Conservation (phyloP, 1,140 invertebrate genomes). For the Heliothis virescens region DNA sequence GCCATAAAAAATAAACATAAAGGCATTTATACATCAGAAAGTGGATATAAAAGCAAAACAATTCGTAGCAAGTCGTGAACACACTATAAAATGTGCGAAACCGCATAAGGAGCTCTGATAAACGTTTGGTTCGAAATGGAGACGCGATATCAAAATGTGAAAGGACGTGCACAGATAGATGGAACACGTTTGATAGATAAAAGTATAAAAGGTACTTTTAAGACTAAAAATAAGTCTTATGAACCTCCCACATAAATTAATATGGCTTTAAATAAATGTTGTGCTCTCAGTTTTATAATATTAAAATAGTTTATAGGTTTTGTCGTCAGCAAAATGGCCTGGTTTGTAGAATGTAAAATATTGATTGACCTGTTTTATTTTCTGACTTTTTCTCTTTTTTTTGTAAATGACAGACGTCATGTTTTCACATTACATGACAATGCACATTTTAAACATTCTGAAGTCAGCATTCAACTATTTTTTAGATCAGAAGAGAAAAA, state of each 20-base stretch:
- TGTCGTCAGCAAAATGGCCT: neutral
- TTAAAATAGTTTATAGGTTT: neutral
- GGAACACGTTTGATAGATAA: neutral
- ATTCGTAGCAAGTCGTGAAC: neutral
- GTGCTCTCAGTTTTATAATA: neutral
- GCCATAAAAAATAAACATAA: conserved; percentile 8
- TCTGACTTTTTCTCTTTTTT: too few species aligned
- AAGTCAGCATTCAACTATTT: too few species aligned
- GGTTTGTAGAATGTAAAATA: neutral
- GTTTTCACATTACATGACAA: too few species aligned
- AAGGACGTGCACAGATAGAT: conserved; percentile 5
- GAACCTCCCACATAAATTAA: conserved; percentile 7
- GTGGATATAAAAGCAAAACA: conserved; percentile 5
- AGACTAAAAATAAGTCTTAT: neutral
- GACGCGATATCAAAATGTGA: conserved; percentile 9
- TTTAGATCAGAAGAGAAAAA: too few species aligned
- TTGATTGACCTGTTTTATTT: too few species aligned
- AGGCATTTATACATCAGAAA: conserved; percentile 14
- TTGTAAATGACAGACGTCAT: too few species aligned
- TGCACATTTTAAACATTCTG: too few species aligned
- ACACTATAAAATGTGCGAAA: conserved; percentile 5
- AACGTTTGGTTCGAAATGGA: neutral
- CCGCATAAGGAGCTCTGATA: conserved; percentile 13
- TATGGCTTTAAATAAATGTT: neutral
- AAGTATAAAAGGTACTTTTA: neutral